Evolutionary conservation across 2,797 vertebrate genomes (phyloP), one percentile per base, ranked within the genome.

Genomic region (Sebastes nivosus): DNA sequence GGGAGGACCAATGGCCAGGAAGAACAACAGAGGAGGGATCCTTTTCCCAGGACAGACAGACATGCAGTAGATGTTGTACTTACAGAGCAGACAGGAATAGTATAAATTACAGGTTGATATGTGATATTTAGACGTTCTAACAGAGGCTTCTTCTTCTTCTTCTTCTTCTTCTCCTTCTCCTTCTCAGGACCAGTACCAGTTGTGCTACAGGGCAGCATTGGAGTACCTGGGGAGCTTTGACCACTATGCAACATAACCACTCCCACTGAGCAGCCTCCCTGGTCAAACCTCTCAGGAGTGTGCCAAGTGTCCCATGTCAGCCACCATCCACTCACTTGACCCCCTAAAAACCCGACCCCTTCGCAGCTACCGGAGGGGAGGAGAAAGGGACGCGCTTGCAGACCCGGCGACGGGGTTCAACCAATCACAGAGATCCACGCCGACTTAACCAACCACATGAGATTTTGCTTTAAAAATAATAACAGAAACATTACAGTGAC

Each of bases 221-320:
- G 98, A 99, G 95, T 98, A 99, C 94, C 96, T 99, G 87, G 97
- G 97, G 93, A 99, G 97, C 96, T 99, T 98, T 57, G 98, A 99
- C 95, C 98, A 99, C 97, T 99, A 99, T 98, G 97, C 97, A 98
- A 99, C 98, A 96, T 99, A 99, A 98, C 97, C 95, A 97, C 95
- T 94, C 94, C 95, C 95, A 81, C 75, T 80, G 27, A 88, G 78
- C 92, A 91, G 85, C 92, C 82, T 81, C 74, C 88, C 90, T 69
- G 91, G 91, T 90, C 89, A 88, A 54, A 93, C 93, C 94, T 92
- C 93, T 95, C 94, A 95, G 95, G 95, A 94, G 95, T 91, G 93
- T 94, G 94, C 91, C 93, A 95, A 94, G 93, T 93, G 97, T 96
- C 96, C 95, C 96, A 95, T 97, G 94, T 96, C 96, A 97, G 96